Base-by-base conservation (phyloP, 2,797 vertebrate species). In the Pelobates cultripes region DNA sequence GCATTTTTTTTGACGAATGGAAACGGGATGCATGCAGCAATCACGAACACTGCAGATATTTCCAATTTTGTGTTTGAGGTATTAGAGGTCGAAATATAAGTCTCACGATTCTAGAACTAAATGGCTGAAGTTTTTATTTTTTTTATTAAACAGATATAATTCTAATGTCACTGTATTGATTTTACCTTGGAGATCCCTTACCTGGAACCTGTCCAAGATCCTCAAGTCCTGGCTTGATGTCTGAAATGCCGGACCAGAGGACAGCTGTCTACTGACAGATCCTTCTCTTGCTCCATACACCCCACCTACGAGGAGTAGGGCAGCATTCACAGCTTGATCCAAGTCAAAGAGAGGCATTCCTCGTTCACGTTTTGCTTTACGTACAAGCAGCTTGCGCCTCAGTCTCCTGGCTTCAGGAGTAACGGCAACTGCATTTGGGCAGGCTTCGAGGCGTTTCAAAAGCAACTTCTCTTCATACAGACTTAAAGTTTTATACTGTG, bases 141-240 rank as follows among this genome's bases (percentile, higher is more conserved):
- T 28, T 28, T 28, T 28, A 1, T 28, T 28, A 28, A 28, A 28
- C 28, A 28, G 28, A 28, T 28, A 28, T 28, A 28, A 1, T 28
- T 28, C 28, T 28, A 28, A 28, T 28, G 28, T 28, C 28, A 28
- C 28, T 28, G 28, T 28, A 28, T 28, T 51, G 7, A 3, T 7
- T 28, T 64, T 28, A 17, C 14, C 10, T 64, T 17, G 28, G 17
- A 28, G 4, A 64, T 64, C n/a, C 45, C 88, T 86, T 76, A 99
- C 98, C 95, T 99, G 98, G 87, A 97, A 99, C 43, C 97, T 95
- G 86, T 99, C 97, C 4, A 99, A 94, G 66, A 99, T 96, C 7
- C 96, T 92, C 81, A 94, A 94, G 85, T 98, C 97, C 81, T 95
- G 95, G 86, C 96, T 96, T 85, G 91, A 95, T 73, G 95, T 96